Percentiles rank a stretch among this genome's conserved stretches.
Conservation (phyloP, 2,113 vertebrate species). For the Entelurus aequoreus region DNA sequence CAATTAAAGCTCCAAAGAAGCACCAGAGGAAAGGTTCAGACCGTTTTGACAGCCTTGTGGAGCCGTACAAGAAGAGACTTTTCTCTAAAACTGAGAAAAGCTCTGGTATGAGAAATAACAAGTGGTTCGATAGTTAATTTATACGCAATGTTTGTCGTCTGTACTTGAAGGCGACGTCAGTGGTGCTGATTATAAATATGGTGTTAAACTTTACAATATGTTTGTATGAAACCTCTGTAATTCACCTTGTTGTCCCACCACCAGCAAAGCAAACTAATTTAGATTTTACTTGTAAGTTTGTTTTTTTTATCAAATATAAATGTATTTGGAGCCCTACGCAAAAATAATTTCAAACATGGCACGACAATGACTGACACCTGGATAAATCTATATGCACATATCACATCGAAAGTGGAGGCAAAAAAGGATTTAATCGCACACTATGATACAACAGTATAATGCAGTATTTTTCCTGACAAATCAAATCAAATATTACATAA, state of each 20-base stretch:
- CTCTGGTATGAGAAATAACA: slow-evolving; percentile 71
- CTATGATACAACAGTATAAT: too few relatives aligned
- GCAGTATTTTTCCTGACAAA: too few relatives aligned
- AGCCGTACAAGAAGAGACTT: slow-evolving; percentile 86
- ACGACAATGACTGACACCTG: too few relatives aligned
- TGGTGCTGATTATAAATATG: slow-evolving; percentile 4
- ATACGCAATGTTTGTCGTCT: background rate
- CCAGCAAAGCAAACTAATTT: background rate
- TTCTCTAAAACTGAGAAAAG: slow-evolving; percentile 56
- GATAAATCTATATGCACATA: too few relatives aligned
- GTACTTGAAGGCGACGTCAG: background rate
- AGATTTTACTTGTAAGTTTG: background rate
- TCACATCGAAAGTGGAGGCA: too few relatives aligned
- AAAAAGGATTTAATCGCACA: too few relatives aligned
- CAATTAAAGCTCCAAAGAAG: slow-evolving; percentile 42
- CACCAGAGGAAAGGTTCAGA: slow-evolving; percentile 53
- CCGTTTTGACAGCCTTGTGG: slow-evolving; percentile 80
- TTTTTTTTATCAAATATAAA: slow-evolving; percentile 18
- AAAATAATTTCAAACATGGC: too few relatives aligned
- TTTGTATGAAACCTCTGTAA: background rate
- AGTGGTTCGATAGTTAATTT: slow-evolving; percentile 81
- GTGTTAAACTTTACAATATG: slow-evolving; percentile 11
- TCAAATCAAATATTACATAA: too few relatives aligned
- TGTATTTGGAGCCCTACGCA: too few relatives aligned
- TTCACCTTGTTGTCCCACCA: background rate